A percentile compares a stretch with the other conserved stretches of the same genome.
Conservation (phyloP, 2,888 invertebrate genomes). For the Spicauda simplicius region DNA sequence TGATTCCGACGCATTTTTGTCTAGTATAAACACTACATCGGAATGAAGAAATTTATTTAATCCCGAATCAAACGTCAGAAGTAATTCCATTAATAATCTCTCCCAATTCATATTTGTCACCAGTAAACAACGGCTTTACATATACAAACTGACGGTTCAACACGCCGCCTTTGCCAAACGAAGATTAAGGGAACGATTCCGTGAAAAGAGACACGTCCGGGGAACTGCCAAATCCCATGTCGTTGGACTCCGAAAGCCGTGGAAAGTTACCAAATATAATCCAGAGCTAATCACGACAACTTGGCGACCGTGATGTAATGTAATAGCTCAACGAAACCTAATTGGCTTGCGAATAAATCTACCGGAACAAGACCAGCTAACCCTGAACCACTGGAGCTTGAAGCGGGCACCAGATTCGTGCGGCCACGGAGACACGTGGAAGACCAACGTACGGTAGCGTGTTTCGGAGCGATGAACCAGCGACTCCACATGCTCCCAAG, state of each 20-base stretch:
- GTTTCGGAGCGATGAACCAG: conserved; percentile 49
- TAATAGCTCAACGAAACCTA: conserved; percentile 39
- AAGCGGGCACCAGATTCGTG: neutral
- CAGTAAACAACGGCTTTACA: conserved; percentile 4
- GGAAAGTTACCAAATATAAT: conserved; percentile 43
- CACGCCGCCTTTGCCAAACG: conserved; percentile 26
- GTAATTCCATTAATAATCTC: conserved; percentile 15
- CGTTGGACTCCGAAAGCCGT: conserved; percentile 33
- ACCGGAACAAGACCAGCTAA: conserved; percentile 36
- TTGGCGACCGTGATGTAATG: conserved; percentile 39
- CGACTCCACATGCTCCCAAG: conserved; percentile 58
- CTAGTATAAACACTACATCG: neutral
- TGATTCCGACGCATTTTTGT: too few species aligned
- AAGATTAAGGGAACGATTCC: conserved; percentile 35
- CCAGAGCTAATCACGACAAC: conserved; percentile 26
- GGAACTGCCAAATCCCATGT: conserved; percentile 32
- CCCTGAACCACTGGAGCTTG: conserved; percentile 36
- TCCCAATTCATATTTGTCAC: conserved; percentile 22
- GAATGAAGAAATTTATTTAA: neutral
- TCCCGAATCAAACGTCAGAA: neutral
- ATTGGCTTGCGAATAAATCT: conserved; percentile 44
- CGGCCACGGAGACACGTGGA: conserved; percentile 20
- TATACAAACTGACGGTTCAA: conserved; percentile 9
- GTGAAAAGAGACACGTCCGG: conserved; percentile 28
- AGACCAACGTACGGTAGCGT: conserved; percentile 39